Evolutionary conservation across 2,113 vertebrate genomes (phyloP).

Genomic region (Nematolebias whitei): DNA sequence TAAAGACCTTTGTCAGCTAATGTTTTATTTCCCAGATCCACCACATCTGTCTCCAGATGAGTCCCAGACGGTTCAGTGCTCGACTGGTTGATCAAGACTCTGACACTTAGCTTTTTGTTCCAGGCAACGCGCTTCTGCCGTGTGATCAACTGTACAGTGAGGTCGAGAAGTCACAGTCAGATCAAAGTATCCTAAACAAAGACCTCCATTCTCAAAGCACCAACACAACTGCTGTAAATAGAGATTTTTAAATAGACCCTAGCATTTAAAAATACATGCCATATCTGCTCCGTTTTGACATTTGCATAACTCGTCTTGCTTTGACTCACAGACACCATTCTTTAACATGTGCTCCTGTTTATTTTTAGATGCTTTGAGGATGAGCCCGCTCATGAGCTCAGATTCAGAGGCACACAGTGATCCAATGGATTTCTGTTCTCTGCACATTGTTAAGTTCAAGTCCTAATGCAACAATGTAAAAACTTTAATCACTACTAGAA

Average conservation of each 20-base stretch:
- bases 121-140: constrained; percentile 2
- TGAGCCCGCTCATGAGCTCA: constrained; percentile 62
- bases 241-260: constrained; percentile 65
- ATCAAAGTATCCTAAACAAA: constrained; percentile 49
- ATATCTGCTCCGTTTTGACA: constrained; percentile 66
- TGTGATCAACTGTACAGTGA: constrained; percentile 17
- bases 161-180: constrained; percentile 34
- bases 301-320: constrained; percentile 58
- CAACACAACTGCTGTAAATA: constrained; percentile 64
- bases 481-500: no score
- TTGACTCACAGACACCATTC: constrained; percentile 52
- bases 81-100: background rate
- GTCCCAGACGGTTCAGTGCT: background rate
- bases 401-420: constrained; percentile 35
- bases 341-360: constrained; percentile 56
- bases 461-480: background rate
- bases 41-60: background rate
- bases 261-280: constrained; percentile 69
- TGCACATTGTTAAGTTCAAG: background rate
- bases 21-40: constrained; percentile 6
- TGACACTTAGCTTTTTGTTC: background rate
- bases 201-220: constrained; percentile 45
- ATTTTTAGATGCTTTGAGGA: constrained; percentile 71
- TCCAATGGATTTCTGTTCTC: constrained; percentile 36
- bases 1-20: background rate